These are phyloP conservation scores for Euphonia xanthogaster DNA, from an alignment of 2,797 vertebrate species.

Conservation along the genomic window DNA sequence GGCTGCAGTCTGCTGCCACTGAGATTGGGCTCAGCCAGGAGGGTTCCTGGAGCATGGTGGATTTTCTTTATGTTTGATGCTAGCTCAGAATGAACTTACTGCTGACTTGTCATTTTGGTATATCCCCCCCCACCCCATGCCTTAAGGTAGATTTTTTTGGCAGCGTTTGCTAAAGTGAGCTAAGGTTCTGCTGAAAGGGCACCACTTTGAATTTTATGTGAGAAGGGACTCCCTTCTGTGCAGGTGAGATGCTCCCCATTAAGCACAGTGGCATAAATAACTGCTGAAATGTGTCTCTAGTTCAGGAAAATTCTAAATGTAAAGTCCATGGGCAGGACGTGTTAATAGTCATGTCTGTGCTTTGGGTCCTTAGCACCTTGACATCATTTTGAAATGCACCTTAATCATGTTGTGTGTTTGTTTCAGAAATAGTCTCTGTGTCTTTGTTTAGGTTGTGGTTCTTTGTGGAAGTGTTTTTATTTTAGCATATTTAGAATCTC, in stretches of 20 bases:
- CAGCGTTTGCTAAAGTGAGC: background rate
- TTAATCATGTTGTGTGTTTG: background rate
- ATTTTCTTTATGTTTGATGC: background rate
- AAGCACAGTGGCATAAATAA: background rate
- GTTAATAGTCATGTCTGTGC: background rate
- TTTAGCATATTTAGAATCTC: background rate
- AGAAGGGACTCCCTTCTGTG: background rate
- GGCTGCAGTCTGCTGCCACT: background rate
- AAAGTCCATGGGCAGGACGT: background rate
- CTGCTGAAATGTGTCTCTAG: background rate
- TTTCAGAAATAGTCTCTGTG: background rate
- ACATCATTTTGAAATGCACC: background rate
- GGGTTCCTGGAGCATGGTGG: background rate
- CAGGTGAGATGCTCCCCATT: background rate
- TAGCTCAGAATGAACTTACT: background rate
- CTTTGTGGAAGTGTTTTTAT: background rate
- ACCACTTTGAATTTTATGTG: background rate
- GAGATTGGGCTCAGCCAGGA: background rate
- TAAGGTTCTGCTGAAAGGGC: background rate
- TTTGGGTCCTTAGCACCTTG: background rate
- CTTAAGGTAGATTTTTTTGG: background rate
- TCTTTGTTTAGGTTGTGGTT: background rate
- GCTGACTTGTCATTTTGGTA: background rate
- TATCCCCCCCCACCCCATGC: rapidly evolving
- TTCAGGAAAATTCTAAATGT: background rate